Percentiles rank a stretch among this genome's conserved stretches.
Evolutionary conservation across 2,113 vertebrate genomes (phyloP).

Genomic region (Gallinago undulata): DNA sequence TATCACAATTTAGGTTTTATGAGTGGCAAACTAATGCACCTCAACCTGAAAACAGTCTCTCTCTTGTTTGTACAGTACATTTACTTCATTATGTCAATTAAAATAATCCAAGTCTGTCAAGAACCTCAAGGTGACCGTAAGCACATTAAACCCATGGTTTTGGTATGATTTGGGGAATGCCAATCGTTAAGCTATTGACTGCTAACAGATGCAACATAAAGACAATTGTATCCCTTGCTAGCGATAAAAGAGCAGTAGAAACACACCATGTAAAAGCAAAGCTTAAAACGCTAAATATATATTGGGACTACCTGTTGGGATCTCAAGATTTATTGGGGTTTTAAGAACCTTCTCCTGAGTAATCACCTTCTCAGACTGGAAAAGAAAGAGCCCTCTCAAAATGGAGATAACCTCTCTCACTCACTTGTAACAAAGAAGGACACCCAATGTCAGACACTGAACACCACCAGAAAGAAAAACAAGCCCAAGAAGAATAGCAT

Average conservation of each 20-base stretch:
- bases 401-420: background rate
- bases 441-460: background rate
- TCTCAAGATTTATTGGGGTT: background rate
- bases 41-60: background rate
- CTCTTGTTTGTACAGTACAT: background rate
- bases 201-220: background rate
- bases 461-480: background rate
- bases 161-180: background rate
- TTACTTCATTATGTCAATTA: background rate
- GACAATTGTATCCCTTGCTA: background rate
- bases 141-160: background rate
- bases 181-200: background rate
- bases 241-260: background rate
- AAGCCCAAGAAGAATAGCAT: background rate
- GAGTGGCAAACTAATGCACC: background rate
- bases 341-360: background rate
- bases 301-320: background rate
- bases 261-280: background rate
- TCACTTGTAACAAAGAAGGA: background rate
- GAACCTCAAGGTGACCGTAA: background rate
- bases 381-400: conserved; percentile 3
- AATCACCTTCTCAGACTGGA: background rate
- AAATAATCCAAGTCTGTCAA: background rate
- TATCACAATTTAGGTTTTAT: background rate
- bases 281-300: background rate